Base-by-base conservation (phyloP, 2,113 vertebrate species). In the Pangasianodon gigas region DNA sequence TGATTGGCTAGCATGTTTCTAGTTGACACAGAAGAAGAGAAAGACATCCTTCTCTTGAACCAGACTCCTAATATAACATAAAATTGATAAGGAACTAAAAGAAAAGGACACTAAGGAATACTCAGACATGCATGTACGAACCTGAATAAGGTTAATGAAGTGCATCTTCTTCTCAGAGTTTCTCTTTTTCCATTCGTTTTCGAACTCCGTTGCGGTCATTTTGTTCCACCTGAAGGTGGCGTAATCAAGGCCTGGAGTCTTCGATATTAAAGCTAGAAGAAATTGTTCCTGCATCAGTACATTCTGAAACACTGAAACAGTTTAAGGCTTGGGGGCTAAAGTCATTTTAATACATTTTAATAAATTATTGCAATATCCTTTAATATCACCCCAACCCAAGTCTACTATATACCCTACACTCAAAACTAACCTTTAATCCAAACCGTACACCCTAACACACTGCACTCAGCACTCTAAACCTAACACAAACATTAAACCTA, bases 121-220 rank as follows among this genome's bases (percentile, higher is more conserved):
- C 18, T 29, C 75, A 79, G 75, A 79, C 4, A 1, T 65, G 7
- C 74, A 32, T 37, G 26, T 19, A 83, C 93, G 94, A 93, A 97
- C 98, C 98, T 99, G 97, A 93, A 99, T 96, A 97, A 99, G 97
- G 95, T 99, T 98, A 95, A 99, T 97, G 91, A 99, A 98, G 93
- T 98, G 97, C 92, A 96, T 97, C 91, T 97, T 98, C 94, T 96
- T 95, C 80, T 93, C 87, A 41, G 94, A 93, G 87, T 96, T 96
- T 86, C 95, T 95, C 88, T 87, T 93, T 41, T 93, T 96, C 93
- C 96, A 95, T 90, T 96, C 94, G 79, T 94, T 95, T 95, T 98
- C 96, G 93, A 97, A 99, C 94, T 98, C 97, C 85, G 94, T 71
- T 24, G 97, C 94, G 6, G 97, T 98, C 96, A 98, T 97, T 87